phyloP scores from a whole-genome alignment of 2,797 vertebrate species.

The Tapirus indicus region DNA sequence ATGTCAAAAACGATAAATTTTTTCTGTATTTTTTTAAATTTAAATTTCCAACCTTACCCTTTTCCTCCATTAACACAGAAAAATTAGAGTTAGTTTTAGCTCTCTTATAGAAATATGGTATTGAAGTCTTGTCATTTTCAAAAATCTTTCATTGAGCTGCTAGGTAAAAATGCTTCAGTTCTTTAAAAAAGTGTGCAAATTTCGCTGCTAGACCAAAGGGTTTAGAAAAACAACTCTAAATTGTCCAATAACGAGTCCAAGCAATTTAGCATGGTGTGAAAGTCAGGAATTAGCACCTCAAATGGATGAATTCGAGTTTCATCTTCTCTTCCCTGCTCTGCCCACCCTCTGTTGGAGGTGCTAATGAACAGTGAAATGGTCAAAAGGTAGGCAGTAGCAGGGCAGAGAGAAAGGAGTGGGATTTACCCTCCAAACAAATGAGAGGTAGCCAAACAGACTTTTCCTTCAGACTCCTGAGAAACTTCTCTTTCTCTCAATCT shows the following conservation, averaged over 20 bases:
- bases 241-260: conserved; percentile 35
- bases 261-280: conserved; percentile 36
- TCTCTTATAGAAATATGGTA: background rate
- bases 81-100: background rate
- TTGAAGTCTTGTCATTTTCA: background rate
- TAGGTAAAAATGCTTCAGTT: background rate
- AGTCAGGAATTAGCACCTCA: conserved; percentile 34
- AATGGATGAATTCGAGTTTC: background rate
- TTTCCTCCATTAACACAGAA: background rate
- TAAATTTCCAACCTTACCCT: background rate
- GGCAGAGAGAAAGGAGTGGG: background rate
- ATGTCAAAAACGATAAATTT: background rate
- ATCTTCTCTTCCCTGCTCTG: background rate
- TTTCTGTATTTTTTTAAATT: background rate
- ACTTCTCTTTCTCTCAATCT: background rate
- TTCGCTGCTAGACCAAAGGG: background rate
- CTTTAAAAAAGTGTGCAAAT: background rate
- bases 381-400: background rate
- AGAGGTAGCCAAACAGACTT: background rate
- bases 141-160: background rate
- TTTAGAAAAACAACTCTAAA: conserved; percentile 21
- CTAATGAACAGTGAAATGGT: conserved; percentile 16
- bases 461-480: background rate
- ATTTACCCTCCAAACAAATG: background rate
- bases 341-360: background rate